These are phyloP conservation scores for Poeciliopsis infans DNA, from an alignment of 2,797 vertebrate species.

Conservation along the genomic window DNA sequence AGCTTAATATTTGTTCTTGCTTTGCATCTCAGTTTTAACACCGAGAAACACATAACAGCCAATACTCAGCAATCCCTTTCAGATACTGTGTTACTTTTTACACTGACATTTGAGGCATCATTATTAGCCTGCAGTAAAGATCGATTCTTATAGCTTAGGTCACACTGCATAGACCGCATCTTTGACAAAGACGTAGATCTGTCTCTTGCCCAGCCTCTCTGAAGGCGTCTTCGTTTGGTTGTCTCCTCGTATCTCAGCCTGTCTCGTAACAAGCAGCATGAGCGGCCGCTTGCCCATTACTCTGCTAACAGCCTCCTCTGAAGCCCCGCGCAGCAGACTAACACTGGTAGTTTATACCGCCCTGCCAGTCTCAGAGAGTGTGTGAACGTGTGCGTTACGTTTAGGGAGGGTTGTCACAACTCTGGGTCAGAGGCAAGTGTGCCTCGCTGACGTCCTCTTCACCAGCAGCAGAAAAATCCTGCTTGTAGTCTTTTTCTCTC, in stretches of 20 bases:
- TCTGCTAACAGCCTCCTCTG: constrained; percentile 54
- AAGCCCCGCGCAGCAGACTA: constrained; percentile 34
- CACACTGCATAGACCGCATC: not conserved
- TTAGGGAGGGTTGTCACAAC: constrained; percentile 16
- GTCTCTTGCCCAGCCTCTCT: constrained; percentile 13
- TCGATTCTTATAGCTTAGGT: not conserved
- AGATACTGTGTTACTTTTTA: not conserved
- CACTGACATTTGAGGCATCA: not conserved
- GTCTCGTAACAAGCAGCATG: constrained; percentile 49
- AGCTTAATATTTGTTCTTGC: not conserved
- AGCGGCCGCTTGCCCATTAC: constrained; percentile 41
- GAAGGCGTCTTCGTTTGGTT: constrained; percentile 20
- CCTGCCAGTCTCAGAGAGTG: constrained; percentile 21
- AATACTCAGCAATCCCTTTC: not conserved
- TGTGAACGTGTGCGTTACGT: not conserved
- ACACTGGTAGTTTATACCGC: constrained; percentile 38
- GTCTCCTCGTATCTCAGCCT: constrained; percentile 42
- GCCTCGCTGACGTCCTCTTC: constrained; percentile 40
- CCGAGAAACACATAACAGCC: not conserved
- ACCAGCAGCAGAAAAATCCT: constrained; percentile 36
- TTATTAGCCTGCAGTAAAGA: not conserved
- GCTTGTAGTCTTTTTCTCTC: constrained; percentile 6
- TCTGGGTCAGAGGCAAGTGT: constrained; percentile 24
- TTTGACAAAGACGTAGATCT: constrained; percentile 7
- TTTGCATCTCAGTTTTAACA: not conserved